Percentiles rank a stretch among this genome's conserved stretches.
phyloP scores from a whole-genome alignment of 2,797 vertebrate genomes.

The Semaprochilodus insignis region DNA sequence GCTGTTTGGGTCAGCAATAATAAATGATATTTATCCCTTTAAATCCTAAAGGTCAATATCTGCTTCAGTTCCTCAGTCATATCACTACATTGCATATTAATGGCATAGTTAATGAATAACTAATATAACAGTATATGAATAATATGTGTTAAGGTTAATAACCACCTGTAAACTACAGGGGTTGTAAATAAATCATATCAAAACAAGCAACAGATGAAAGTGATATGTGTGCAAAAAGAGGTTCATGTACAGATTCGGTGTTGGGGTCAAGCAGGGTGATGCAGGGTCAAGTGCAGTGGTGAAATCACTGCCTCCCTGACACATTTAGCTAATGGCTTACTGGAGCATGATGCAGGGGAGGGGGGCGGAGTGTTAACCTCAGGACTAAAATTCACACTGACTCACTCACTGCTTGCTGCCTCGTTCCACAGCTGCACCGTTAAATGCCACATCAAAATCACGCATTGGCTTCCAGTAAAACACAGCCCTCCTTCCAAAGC shows the following conservation, averaged over 20 bases:
- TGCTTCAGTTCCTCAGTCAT: neutral
- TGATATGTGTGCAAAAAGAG: neutral
- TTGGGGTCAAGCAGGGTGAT: slow-evolving; percentile 20
- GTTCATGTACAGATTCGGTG: slow-evolving; percentile 1
- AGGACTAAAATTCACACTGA: slow-evolving; percentile 42
- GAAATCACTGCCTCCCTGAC: slow-evolving; percentile 29
- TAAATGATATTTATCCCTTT: too few relatives aligned
- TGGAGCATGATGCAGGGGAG: slow-evolving; percentile 33
- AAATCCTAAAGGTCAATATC: too few relatives aligned
- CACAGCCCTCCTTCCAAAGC: neutral
- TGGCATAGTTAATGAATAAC: too few relatives aligned
- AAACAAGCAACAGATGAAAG: neutral
- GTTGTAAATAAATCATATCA: neutral
- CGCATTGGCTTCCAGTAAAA: neutral
- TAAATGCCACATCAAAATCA: slow-evolving; percentile 33
- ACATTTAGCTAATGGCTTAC: slow-evolving; percentile 39
- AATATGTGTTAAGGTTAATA: too few relatives aligned
- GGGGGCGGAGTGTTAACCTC: slow-evolving; percentile 22
- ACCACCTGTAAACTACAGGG: neutral
- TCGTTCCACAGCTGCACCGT: slow-evolving; percentile 18
- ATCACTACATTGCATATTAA: neutral
- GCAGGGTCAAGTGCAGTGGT: slow-evolving; percentile 6
- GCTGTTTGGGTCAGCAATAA: too few relatives aligned
- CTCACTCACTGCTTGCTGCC: slow-evolving; percentile 23
- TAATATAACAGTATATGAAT: too few relatives aligned